Evolutionary conservation across 2,113 vertebrate species (phyloP).

Genomic region (Marcusenius ussheri): DNA sequence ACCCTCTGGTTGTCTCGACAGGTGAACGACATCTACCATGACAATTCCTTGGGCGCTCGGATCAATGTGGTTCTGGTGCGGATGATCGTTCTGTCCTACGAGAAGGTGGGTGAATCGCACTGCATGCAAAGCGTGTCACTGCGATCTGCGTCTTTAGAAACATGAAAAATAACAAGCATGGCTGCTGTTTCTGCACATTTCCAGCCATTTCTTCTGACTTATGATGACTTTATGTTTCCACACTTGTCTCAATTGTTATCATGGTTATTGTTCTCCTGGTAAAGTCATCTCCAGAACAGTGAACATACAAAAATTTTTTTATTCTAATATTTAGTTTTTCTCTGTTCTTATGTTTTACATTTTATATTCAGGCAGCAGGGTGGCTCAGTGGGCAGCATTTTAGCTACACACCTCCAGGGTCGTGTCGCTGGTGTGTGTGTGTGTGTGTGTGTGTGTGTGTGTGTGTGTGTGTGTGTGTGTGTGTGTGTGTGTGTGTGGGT

Average conservation of each 20-base stretch:
- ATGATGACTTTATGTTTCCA: background rate
- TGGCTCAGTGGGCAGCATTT: background rate
- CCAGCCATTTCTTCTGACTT: background rate
- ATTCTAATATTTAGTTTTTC: background rate
- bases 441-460: background rate
- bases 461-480: no score
- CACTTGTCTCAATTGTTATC: background rate
- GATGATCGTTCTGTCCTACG: constrained; percentile 75
- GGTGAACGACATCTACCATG: constrained; percentile 98
- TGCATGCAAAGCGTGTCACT: background rate
- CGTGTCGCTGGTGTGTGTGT: background rate
- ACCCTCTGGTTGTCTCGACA: constrained; percentile 38
- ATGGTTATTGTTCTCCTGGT: background rate
- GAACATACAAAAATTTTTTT: background rate
- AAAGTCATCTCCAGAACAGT: background rate
- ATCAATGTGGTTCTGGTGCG: constrained; percentile 88
- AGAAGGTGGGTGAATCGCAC: constrained; percentile 62
- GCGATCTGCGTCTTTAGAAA: background rate
- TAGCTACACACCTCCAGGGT: background rate
- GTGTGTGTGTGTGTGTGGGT: no score
- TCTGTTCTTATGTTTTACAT: background rate
- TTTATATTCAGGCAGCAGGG: background rate
- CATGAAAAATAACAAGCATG: background rate
- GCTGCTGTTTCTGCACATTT: background rate
- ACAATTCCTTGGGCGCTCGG: constrained; percentile 86